Conservation (phyloP, 2,888 invertebrate species). For the Masnerella sp. region DNA sequence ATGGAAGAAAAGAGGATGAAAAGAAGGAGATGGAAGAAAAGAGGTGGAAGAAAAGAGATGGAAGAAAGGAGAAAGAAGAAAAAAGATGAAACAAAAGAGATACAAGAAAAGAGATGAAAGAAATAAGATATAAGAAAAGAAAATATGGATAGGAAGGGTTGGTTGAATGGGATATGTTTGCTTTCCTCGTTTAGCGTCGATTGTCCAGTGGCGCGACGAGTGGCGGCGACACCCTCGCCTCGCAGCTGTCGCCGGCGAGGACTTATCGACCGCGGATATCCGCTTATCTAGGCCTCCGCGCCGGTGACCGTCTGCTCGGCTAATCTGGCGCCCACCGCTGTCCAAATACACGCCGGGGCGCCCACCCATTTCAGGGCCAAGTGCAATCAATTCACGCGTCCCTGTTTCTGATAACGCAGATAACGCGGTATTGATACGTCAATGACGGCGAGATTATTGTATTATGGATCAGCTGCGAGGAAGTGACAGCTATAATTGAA, state of each 20-base stretch:
- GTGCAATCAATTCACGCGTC: slow-evolving; percentile 40
- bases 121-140: slow-evolving; percentile 29
- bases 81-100: no score
- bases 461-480: slow-evolving; percentile 1
- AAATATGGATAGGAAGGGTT: slow-evolving; percentile 67
- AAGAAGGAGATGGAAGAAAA: no score
- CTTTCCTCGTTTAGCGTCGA: slow-evolving; percentile 73
- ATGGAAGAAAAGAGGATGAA: no score
- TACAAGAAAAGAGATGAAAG: no score
- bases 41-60: no score
- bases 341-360: slow-evolving; percentile 2
- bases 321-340: slow-evolving; percentile 10
- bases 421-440: no score
- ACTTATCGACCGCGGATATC: slow-evolving; percentile 46
- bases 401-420: slow-evolving; percentile 9
- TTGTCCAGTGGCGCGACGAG: slow-evolving; percentile 64
- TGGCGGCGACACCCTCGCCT: slow-evolving; percentile 17
- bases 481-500: not conserved
- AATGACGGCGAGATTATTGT: no score
- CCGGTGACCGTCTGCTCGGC: slow-evolving; percentile 33
- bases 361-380: slow-evolving; percentile 44
- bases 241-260: slow-evolving; percentile 36
- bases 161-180: slow-evolving; percentile 73
- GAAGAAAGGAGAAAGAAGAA: slow-evolving; percentile 38
- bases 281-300: slow-evolving; percentile 30